Evolutionary conservation across 2,113 vertebrate species (phyloP), one percentile per base, ranked within the genome.

Genomic region (Vimba vimba): DNA sequence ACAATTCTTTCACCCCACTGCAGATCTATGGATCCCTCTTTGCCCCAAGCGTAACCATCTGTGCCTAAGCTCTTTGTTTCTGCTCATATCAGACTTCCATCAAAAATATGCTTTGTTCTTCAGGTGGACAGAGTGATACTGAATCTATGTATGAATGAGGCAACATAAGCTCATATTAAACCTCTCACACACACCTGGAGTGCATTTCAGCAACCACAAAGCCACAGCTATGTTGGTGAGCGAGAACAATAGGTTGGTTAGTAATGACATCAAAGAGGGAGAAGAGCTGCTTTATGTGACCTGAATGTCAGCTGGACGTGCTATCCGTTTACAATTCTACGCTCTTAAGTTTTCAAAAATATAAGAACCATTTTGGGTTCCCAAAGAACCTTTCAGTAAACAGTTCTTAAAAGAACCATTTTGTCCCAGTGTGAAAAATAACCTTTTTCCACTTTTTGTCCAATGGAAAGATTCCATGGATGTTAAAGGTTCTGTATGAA

Each of bases 61-160:
- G 75, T 33, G 13, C 9, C 69, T 84, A 74, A 47, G 50, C 52
- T 43, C 66, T 75, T 43, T 84, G 55, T 33, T 39, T 69, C 33
- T 52, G 52, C 85, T 85, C 85, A 76, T 77, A 77, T 55, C 75
- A 77, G 36, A 79, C 59, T 87, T 87, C 84, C 89, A 80, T 86
- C 89, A 85, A 87, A 86, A 50, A 47, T 89, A 87, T 90, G 90
- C 91, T 91, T 94, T 92, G 92, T 93, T 90, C 19, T 79, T 52
- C 88, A 91, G 91, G 90, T 93, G 88, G 88, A 85, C 86, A 73
- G 68, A 43, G 79, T 89, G 90, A 91, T 88, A 94, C 90, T 89
- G 86, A 90, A 93, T 93, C 92, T 91, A 87, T 79, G 85, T 50
- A 84, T 71, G 82, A 83, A 89, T 85, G 89, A 88, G 87, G 86